Percentiles rank a stretch among this genome's conserved stretches.
These are phyloP conservation scores for Leucozona laternaria DNA, from an alignment of 2,888 invertebrate species.

Conservation along the genomic window DNA sequence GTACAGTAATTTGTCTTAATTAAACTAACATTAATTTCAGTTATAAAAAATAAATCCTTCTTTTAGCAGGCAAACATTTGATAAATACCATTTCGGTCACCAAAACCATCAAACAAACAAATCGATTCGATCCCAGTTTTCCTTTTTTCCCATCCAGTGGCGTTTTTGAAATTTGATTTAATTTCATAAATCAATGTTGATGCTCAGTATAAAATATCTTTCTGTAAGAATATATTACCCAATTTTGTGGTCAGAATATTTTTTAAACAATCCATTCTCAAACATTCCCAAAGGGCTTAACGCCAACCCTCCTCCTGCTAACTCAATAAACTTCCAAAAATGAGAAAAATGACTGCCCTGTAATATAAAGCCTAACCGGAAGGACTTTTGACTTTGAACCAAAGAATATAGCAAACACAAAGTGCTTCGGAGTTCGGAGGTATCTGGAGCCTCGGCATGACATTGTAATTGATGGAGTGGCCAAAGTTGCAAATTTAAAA, in stretches of 20 bases:
- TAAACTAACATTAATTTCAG: too few species aligned
- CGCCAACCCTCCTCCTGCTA: not conserved
- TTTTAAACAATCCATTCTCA: constrained; percentile 4
- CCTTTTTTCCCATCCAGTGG: not conserved
- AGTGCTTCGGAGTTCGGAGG: constrained; percentile 30
- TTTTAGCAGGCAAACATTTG: not conserved
- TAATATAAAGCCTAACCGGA: constrained; percentile 31
- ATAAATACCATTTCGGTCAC: not conserved
- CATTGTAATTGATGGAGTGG: constrained; percentile 42
- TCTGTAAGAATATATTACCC: constrained; percentile 21
- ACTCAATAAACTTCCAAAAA: not conserved
- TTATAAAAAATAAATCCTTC: not conserved
- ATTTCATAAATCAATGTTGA: constrained; percentile 53
- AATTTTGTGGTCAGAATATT: constrained; percentile 44
- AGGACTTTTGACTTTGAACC: constrained; percentile 48
- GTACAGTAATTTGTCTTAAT: too few species aligned
- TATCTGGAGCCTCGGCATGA: constrained; percentile 1
- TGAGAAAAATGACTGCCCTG: constrained; percentile 5
- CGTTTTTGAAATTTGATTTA: not conserved
- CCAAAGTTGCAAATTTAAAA: constrained; percentile 60
- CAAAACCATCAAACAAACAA: not conserved
- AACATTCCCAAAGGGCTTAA: not conserved
- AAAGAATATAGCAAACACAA: constrained; percentile 11
- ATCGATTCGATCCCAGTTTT: not conserved
- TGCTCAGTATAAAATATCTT: not conserved